Conservation (phyloP, 2,797 vertebrate genomes). For the Xyrichtys novacula region DNA sequence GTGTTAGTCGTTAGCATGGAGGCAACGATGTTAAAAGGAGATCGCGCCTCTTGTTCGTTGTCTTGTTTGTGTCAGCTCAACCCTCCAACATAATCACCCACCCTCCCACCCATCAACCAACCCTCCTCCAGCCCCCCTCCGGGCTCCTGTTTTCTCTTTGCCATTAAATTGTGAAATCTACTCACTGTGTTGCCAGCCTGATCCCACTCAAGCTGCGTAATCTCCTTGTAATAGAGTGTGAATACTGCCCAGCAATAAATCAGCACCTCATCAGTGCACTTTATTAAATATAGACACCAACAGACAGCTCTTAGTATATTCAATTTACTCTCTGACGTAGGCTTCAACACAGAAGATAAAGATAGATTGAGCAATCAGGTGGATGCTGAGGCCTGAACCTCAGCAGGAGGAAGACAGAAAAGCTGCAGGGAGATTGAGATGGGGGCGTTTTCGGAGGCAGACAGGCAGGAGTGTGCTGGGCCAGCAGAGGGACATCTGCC, state of each 20-base stretch:
- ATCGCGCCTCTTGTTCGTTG: conserved; percentile 78
- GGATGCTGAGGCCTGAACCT: conserved; percentile 79
- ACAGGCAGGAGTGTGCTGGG: conserved; percentile 52
- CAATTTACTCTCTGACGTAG: conserved; percentile 88
- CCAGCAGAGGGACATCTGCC: conserved; percentile 67
- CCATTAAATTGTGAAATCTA: conserved; percentile 89
- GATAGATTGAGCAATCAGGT: conserved; percentile 89
- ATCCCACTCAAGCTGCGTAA: conserved; percentile 87
- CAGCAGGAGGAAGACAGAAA: conserved; percentile 62
- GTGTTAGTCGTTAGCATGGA: conserved; percentile 70
- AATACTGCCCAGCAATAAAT: conserved; percentile 88
- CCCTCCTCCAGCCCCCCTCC: conserved; percentile 63
- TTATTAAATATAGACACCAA: conserved; percentile 91
- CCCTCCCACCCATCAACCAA: conserved; percentile 48
- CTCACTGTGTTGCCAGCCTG: conserved; percentile 86
- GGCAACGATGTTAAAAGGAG: conserved; percentile 70
- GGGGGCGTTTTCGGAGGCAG: conserved; percentile 58
- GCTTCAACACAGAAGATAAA: conserved; percentile 85
- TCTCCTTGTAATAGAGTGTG: conserved; percentile 90
- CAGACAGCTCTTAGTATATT: conserved; percentile 90
- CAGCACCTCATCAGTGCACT: conserved; percentile 88
- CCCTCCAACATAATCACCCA: conserved; percentile 63
- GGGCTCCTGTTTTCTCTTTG: conserved; percentile 85
- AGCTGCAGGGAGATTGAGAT: conserved; percentile 72
- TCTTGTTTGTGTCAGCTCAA: conserved; percentile 79